Percentiles rank a stretch among this genome's conserved stretches.
Conservation (phyloP, 2,888 invertebrate genomes). For the Acanthoscelides obtectus region DNA sequence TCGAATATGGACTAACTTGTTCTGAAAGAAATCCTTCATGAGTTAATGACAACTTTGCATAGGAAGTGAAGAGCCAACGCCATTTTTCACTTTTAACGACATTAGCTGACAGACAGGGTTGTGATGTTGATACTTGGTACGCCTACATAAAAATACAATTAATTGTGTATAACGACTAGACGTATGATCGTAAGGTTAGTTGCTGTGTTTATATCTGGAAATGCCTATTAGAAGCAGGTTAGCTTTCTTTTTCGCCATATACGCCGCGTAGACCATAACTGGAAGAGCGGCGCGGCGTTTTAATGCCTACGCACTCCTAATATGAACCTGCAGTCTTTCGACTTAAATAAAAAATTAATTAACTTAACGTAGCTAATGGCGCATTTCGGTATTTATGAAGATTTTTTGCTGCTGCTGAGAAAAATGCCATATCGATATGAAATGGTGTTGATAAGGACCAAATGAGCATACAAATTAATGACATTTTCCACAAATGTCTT, state of each 20-base stretch:
- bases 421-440: neutral
- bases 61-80: no score
- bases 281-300: neutral
- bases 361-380: neutral
- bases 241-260: neutral
- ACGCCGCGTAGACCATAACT: neutral
- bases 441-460: neutral
- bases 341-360: neutral
- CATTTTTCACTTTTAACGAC: no score
- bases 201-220: no score
- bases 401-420: neutral
- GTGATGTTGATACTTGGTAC: neutral
- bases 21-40: no score
- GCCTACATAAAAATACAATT: neutral
- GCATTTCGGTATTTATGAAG: neutral
- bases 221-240: neutral
- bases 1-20: no score
- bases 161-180: neutral
- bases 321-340: neutral
- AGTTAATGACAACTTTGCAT: no score
- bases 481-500: neutral
- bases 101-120: no score
- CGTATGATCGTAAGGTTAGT: neutral
- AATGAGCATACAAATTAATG: neutral
- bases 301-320: neutral